These are phyloP conservation scores for Rhagonycha fulva DNA, from an alignment of 2,888 invertebrate species.

Conservation along the genomic window DNA sequence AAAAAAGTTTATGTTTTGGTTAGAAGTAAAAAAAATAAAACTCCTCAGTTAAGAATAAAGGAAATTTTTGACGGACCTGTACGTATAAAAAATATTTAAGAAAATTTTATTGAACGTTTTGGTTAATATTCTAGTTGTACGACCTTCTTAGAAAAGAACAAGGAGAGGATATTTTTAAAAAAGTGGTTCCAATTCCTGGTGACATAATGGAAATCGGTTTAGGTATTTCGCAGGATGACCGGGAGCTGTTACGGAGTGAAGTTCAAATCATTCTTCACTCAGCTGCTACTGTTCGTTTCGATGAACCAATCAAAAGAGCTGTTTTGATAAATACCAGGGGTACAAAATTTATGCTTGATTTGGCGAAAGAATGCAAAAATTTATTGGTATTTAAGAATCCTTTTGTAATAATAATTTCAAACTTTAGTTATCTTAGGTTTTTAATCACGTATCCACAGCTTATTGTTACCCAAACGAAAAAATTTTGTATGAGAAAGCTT, in stretches of 20 bases:
- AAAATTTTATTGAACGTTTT: no score
- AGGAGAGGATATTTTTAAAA: constrained; percentile 65
- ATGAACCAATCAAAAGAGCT: no score
- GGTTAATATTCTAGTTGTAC: constrained; percentile 82
- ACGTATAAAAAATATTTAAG: no score
- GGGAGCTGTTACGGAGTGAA: constrained; percentile 66
- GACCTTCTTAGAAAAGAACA: constrained; percentile 69
- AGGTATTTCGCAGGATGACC: constrained; percentile 70
- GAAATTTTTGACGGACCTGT: constrained; percentile 74
- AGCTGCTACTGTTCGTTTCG: constrained; percentile 47
- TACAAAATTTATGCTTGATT: constrained; percentile 67
- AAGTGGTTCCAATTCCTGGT: constrained; percentile 74
- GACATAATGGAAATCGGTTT: constrained; percentile 58
- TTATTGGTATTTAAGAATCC: no score
- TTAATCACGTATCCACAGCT: constrained; percentile 85
- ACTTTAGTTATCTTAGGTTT: no score
- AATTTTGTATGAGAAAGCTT: constrained; percentile 81
- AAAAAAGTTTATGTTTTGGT: constrained; percentile 66
- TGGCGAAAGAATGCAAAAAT: constrained; percentile 78
- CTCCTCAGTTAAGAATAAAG: constrained; percentile 73
- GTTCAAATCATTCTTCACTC: constrained; percentile 84
- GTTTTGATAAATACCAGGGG: no score
- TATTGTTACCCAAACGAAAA: constrained; percentile 88
- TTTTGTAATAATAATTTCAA: no score
- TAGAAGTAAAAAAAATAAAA: constrained; percentile 74